Evolutionary conservation across 1,140 invertebrate species (phyloP), one percentile per base, ranked within the genome.

Genomic region (Agrilus planipennis): DNA sequence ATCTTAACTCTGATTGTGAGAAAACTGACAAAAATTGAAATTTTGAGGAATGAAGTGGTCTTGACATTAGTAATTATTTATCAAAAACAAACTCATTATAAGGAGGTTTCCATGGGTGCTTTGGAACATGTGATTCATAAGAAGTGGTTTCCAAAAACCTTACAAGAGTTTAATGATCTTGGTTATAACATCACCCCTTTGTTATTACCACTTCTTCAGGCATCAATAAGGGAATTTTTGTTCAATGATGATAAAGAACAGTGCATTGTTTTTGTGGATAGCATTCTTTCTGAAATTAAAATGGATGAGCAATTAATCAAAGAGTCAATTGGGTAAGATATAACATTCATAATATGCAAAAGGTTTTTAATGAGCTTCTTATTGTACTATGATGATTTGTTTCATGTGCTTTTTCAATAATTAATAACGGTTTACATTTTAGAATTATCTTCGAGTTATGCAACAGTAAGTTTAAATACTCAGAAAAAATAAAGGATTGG

Each of bases 41-140:
- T 58, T 39, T 50, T 80, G 20, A 61, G 67, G 22, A 63, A 68
- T 42, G 76, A 79, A 52, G 58, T 68, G 0, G 50, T 75, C 12
- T 52, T 79, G 9, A 51, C 82, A 6, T 59, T 82, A 9, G 56
- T 75, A 4, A 62, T 73, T 44, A 61, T 81, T 9, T 83, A 73
- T 47, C 70, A 74, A 36, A 68, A 70, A 20, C 75, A 79, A 45
- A 60, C 58, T 25, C 49, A 65, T 25, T 66, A 60, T 2, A 60
- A 53, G 18, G 36, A 22, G 0, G 60, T 81, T 31, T 63, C 74
- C 1, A 54, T 66, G 30, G 65, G 60, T 34, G 56, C 74, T 16
- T 49, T 77, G 2, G 45, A 54, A 17, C 64, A 69, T 49, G 55
- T 80, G 2, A 61, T 70, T 0, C 51, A 62, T 23, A 64, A 61